These are phyloP conservation scores for Caenorhabditis briggsae DNA, from an alignment of 1,140 invertebrate genomes.

Conservation along the genomic window DNA sequence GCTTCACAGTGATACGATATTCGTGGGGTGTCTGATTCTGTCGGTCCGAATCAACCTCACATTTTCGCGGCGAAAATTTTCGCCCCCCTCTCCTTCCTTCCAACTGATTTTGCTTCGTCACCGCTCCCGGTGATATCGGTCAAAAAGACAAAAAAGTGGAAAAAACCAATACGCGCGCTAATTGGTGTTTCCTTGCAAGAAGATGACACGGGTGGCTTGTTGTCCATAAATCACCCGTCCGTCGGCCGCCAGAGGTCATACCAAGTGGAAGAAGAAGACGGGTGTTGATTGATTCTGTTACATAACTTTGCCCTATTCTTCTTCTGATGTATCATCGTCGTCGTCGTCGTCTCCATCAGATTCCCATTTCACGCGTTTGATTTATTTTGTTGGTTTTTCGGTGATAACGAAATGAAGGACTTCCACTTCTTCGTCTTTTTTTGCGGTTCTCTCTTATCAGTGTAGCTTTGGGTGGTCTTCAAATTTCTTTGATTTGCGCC, in stretches of 20 bases:
- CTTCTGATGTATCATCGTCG: neutral
- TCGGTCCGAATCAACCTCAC: constrained; percentile 20
- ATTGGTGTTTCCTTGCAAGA: constrained; percentile 17
- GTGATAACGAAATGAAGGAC: neutral
- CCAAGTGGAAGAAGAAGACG: neutral
- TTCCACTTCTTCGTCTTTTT: neutral
- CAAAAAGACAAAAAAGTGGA: no score
- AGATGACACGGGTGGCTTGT: constrained; percentile 8
- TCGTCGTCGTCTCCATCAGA: neutral
- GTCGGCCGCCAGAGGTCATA: constrained; percentile 8
- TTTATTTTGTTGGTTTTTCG: constrained; percentile 53
- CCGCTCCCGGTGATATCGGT: no score
- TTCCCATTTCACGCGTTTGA: constrained; percentile 11
- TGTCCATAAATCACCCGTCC: constrained; percentile 39
- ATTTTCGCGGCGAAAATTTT: no score
- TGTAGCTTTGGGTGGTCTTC: no score
- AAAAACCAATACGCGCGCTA: constrained; percentile 8
- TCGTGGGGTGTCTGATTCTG: constrained; percentile 8
- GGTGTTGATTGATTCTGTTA: constrained; percentile 7
- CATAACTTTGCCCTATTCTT: neutral
- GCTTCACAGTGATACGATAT: neutral
- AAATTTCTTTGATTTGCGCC: no score
- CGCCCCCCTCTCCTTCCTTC: no score
- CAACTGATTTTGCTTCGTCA: no score
- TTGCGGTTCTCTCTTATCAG: no score